Evolutionary conservation across 1,140 invertebrate species (phyloP).

Genomic region (Lasaia peninsularis): DNA sequence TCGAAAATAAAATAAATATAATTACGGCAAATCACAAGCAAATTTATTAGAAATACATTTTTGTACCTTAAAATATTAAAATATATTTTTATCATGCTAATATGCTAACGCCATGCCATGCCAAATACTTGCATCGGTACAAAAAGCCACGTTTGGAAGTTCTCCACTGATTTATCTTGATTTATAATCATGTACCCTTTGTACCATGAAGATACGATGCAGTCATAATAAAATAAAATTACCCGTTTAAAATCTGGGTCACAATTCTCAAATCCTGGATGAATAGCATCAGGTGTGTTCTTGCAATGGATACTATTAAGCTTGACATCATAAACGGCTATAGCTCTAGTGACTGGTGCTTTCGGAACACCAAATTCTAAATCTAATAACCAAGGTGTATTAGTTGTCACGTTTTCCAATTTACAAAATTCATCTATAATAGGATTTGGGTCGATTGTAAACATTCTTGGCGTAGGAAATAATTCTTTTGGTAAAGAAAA

Average conservation of each 20-base stretch:
- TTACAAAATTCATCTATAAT: slow-evolving; percentile 59
- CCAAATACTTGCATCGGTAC: slow-evolving; percentile 48
- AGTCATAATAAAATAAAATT: slow-evolving; percentile 49
- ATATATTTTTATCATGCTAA: slow-evolving; percentile 19
- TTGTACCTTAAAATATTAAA: slow-evolving; percentile 1
- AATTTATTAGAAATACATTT: too few species aligned
- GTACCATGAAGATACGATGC: slow-evolving; percentile 48
- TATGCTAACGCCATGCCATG: slow-evolving; percentile 52
- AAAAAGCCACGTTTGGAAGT: slow-evolving; percentile 51
- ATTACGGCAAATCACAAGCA: not conserved
- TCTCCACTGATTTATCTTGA: slow-evolving; percentile 45
- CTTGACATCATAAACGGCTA: slow-evolving; percentile 48
- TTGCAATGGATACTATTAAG: slow-evolving; percentile 49
- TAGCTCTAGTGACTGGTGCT: slow-evolving; percentile 32
- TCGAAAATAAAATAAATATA: slow-evolving; percentile 9
- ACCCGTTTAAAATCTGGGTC: slow-evolving; percentile 37
- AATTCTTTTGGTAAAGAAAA: slow-evolving; percentile 43
- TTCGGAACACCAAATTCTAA: slow-evolving; percentile 51
- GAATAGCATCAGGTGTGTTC: slow-evolving; percentile 36
- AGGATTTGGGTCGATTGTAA: slow-evolving; percentile 47
- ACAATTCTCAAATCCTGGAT: slow-evolving; percentile 53
- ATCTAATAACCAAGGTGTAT: slow-evolving; percentile 50
- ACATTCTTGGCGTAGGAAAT: slow-evolving; percentile 42
- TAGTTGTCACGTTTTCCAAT: slow-evolving; percentile 33
- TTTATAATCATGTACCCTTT: slow-evolving; percentile 39